phyloP scores from a whole-genome alignment of 2,797 vertebrate species.

The Oreortyx pictus region DNA sequence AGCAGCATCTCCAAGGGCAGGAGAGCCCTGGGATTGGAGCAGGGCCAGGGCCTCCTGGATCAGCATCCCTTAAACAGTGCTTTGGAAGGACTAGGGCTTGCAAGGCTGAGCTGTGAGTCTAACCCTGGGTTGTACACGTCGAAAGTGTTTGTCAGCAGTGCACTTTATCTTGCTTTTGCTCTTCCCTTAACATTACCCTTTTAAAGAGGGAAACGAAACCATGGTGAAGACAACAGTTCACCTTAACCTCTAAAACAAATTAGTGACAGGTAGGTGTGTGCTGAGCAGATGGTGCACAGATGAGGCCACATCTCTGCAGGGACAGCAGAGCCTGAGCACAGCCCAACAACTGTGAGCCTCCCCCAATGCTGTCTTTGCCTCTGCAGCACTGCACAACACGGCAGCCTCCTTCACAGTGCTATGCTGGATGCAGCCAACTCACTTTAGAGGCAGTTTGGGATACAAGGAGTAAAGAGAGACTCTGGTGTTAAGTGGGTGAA shows the following conservation, averaged over 20 bases:
- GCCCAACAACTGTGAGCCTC: accelerated
- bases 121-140: no score
- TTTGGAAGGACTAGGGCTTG: not conserved
- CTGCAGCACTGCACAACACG: not conserved
- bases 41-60: not conserved
- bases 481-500: not conserved
- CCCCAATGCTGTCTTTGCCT: not conserved
- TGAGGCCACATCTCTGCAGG: not conserved
- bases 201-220: not conserved
- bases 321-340: not conserved
- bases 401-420: not conserved
- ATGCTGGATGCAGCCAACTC: not conserved
- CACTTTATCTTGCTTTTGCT: not conserved
- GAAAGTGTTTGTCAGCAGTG: not conserved
- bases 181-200: not conserved
- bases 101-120: accelerated
- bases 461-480: not conserved
- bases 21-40: accelerated
- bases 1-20: not conserved
- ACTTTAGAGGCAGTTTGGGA: not conserved
- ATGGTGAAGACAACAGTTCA: not conserved
- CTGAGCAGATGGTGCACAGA: not conserved
- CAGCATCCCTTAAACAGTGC: not conserved
- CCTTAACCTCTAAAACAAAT: not conserved
- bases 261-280: not conserved